Percentiles rank a stretch among this genome's conserved stretches.
phyloP scores from a whole-genome alignment of 2,888 invertebrate species.

The Lepas anatifera region DNA sequence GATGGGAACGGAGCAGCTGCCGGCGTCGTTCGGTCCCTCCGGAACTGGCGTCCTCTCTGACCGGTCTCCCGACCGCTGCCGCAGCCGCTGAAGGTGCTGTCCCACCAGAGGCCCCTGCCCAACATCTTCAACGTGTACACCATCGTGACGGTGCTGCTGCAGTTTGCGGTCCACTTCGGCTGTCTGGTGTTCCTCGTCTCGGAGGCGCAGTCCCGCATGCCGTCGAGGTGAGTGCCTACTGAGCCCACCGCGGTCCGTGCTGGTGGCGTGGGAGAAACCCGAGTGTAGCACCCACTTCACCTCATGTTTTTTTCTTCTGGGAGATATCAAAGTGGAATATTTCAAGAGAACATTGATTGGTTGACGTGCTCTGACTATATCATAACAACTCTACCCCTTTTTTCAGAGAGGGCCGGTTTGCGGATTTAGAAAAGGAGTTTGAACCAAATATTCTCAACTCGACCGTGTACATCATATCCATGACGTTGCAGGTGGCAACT shows the following conservation, averaged over 20 bases:
- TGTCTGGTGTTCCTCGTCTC: conserved; percentile 80
- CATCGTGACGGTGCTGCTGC: conserved; percentile 80
- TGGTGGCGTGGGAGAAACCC: too few relatives aligned
- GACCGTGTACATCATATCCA: conserved; percentile 95
- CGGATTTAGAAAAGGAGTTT: conserved; percentile 68
- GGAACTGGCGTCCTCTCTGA: too few relatives aligned
- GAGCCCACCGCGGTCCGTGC: too few relatives aligned
- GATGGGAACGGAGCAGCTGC: too few relatives aligned
- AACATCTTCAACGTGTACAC: conserved; percentile 99
- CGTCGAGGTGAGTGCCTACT: conserved; percentile 37
- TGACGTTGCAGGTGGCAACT: conserved; percentile 93
- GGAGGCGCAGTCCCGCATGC: conserved; percentile 58
- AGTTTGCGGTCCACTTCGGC: conserved; percentile 88
- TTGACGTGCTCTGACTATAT: too few relatives aligned
- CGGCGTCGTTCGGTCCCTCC: too few relatives aligned
- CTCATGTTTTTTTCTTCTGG: too few relatives aligned
- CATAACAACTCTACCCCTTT: conserved; percentile 44
- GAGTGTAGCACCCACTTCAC: too few relatives aligned
- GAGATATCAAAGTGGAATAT: too few relatives aligned
- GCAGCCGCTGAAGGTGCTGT: conserved; percentile 80
- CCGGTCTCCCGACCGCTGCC: conserved; percentile 28
- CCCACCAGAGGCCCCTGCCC: conserved; percentile 86
- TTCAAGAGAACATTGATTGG: too few relatives aligned
- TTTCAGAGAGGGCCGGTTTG: conserved; percentile 18
- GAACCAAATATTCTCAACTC: conserved; percentile 91